These are phyloP conservation scores for Triplophysa bombifrons DNA, from an alignment of 2,797 vertebrate species.

Conservation along the genomic window DNA sequence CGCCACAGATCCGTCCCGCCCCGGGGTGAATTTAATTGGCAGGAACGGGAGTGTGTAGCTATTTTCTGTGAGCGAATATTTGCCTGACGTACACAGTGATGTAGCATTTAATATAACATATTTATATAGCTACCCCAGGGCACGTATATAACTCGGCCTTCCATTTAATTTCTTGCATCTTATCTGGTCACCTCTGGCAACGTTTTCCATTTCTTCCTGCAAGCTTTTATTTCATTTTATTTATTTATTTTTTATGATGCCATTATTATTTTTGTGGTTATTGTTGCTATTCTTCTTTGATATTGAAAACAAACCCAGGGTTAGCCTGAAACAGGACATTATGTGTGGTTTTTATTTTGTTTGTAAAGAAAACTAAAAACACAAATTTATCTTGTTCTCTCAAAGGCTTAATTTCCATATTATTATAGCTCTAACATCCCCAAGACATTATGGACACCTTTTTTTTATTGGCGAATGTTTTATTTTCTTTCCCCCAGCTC, in stretches of 20 bases:
- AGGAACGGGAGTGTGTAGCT: constrained; percentile 75
- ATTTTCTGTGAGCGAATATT: constrained; percentile 69
- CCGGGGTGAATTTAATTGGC: constrained; percentile 87
- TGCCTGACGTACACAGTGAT: constrained; percentile 62
- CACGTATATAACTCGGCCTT: constrained; percentile 70
- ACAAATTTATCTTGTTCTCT: background rate
- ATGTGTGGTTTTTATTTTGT: background rate
- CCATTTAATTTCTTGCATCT: constrained; percentile 71
- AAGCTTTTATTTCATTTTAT: constrained; percentile 63
- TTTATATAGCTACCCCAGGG: constrained; percentile 70
- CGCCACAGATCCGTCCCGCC: constrained; percentile 75
- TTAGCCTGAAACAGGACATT: background rate
- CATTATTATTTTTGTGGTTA: constrained; percentile 61
- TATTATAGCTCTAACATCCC: background rate
- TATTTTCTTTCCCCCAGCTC: constrained; percentile 35
- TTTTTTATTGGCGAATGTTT: background rate
- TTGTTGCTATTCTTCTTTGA: constrained; percentile 31
- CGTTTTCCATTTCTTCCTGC: constrained; percentile 68
- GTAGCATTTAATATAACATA: constrained; percentile 72
- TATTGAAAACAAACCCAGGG: constrained; percentile 7
- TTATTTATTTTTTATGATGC: constrained; percentile 55
- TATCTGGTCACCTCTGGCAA: constrained; percentile 72
- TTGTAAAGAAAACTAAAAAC: background rate
- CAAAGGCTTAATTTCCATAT: background rate
- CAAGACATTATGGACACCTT: background rate